phyloP scores from a whole-genome alignment of 2,888 invertebrate species.

The Dolomedes plantarius region DNA sequence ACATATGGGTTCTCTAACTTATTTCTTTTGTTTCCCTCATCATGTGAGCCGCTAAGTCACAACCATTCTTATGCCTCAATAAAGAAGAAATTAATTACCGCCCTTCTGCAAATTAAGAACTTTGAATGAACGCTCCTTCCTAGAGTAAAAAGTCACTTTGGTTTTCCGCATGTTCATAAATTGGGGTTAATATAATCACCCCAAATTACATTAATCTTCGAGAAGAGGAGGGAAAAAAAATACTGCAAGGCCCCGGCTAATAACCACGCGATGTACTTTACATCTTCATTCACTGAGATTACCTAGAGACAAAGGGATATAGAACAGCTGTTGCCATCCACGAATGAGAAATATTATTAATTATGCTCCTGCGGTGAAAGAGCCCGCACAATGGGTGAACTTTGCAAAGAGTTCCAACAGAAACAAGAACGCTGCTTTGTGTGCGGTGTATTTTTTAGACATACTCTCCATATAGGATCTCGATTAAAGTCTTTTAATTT shows the following conservation, averaged over 20 bases:
- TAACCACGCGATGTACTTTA: slow-evolving; percentile 54
- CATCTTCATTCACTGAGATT: slow-evolving; percentile 49
- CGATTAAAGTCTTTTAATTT: slow-evolving; percentile 55
- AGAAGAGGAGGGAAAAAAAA: not conserved
- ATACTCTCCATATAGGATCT: not conserved
- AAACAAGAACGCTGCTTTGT: slow-evolving; percentile 2
- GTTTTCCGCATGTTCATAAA: slow-evolving; percentile 5
- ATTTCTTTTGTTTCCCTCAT: not conserved
- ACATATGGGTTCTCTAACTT: slow-evolving; percentile 10
- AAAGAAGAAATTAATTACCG: slow-evolving; percentile 9
- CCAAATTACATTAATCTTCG: not conserved
- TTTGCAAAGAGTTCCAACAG: slow-evolving; percentile 8
- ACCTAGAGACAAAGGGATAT: slow-evolving; percentile 45
- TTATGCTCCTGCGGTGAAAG: slow-evolving; percentile 47
- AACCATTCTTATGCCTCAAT: not conserved
- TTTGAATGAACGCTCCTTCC: not conserved
- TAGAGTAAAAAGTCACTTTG: slow-evolving; percentile 9
- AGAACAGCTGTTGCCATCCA: slow-evolving; percentile 54
- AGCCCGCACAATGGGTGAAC: slow-evolving; percentile 16
- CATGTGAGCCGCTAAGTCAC: not conserved
- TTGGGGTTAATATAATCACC: slow-evolving; percentile 3
- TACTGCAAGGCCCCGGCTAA: slow-evolving; percentile 7
- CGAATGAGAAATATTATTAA: slow-evolving; percentile 63
- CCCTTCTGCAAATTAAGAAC: slow-evolving; percentile 10
- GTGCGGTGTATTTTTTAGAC: not conserved